Conservation (phyloP, 2,888 invertebrate species). For the Polydrusus tereticollis region DNA sequence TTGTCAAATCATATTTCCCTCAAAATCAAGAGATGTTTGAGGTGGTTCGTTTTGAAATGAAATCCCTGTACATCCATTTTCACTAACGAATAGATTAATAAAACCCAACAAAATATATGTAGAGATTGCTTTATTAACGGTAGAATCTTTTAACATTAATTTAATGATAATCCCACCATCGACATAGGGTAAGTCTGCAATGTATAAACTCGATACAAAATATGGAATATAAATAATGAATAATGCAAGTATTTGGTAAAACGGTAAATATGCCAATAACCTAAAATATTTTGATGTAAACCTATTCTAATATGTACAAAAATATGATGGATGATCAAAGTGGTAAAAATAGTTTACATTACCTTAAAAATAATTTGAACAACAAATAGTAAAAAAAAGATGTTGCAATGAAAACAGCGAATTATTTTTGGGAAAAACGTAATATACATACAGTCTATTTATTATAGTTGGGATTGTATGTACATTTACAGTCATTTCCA, state of each 20-base stretch:
- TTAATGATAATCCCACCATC: slow-evolving; percentile 10
- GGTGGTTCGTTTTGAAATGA: too few species aligned
- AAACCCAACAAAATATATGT: not conserved
- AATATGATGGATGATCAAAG: slow-evolving; percentile 22
- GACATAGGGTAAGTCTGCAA: slow-evolving; percentile 5
- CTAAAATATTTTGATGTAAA: slow-evolving; percentile 39
- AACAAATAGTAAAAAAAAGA: slow-evolving; percentile 10
- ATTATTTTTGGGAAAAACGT: too few species aligned
- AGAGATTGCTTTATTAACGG: slow-evolving; percentile 37
- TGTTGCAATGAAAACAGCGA: not conserved
- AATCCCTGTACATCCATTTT: too few species aligned
- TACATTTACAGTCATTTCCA: too few species aligned
- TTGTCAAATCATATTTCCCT: too few species aligned
- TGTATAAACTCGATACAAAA: slow-evolving; percentile 41
- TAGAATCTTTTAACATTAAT: slow-evolving; percentile 16
- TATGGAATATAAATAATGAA: slow-evolving; percentile 45
- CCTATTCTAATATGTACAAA: slow-evolving; percentile 36
- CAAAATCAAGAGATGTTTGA: too few species aligned
- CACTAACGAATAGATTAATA: too few species aligned
- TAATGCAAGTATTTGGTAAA: slow-evolving; percentile 43
- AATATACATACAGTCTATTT: too few species aligned
- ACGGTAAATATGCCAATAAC: slow-evolving; percentile 27
- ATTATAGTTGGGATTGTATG: too few species aligned
- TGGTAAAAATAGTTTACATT: slow-evolving; percentile 18
- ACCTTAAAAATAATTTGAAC: slow-evolving; percentile 33